A percentile compares a stretch with the other conserved stretches of the same genome.
These are phyloP conservation scores for Antedon mediterranea DNA, from an alignment of 53 echinoderm and acorn worm species.

Conservation along the genomic window DNA sequence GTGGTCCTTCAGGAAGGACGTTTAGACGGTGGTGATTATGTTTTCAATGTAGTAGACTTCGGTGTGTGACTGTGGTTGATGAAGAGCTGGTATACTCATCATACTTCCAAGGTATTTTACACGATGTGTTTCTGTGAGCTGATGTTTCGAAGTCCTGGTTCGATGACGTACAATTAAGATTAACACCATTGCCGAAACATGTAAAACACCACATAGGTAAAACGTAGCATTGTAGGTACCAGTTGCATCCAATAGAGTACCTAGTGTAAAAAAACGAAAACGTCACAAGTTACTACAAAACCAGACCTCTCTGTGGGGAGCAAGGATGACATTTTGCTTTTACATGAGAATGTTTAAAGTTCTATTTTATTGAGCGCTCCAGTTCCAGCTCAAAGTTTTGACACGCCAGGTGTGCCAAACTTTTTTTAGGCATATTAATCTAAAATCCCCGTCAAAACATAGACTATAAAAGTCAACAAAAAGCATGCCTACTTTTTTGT, in stretches of 20 bases:
- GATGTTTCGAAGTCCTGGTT: background rate
- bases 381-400: no score
- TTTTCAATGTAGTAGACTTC: background rate
- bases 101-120: background rate
- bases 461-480: no score
- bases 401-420: no score
- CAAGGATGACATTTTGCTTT: no score
- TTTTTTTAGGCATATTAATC: no score
- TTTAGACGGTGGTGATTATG: background rate
- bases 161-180: background rate
- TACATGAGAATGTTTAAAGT: no score
- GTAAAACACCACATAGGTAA: background rate
- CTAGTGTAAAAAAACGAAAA: background rate
- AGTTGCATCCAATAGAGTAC: background rate
- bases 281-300: no score
- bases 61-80: background rate
- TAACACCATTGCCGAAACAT: background rate
- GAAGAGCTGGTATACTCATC: background rate
- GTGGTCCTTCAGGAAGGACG: background rate
- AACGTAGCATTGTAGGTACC: background rate
- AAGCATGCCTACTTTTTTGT: no score
- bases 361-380: no score
- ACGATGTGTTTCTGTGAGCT: background rate
- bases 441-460: no score
- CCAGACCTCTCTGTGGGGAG: no score